Base-by-base conservation (phyloP, 2,888 invertebrate species). In the Alentia gelatinosa region DNA sequence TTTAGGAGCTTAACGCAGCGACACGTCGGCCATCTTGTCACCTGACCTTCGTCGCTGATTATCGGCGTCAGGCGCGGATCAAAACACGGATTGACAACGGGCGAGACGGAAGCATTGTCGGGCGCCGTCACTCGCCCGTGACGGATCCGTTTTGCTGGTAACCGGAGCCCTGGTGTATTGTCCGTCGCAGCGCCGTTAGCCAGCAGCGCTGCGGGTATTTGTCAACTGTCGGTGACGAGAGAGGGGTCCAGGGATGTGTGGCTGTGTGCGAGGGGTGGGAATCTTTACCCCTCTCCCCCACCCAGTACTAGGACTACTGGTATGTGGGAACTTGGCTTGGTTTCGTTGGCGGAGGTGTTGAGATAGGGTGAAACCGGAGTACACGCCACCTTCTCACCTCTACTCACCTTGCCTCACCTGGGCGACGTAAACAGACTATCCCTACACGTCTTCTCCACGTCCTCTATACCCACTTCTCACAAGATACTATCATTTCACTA, bases 81-180 rank as follows among this genome's bases (percentile, higher is more conserved):
- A 79, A 79, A 79, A 79, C 79, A 79, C 79, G 37, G 79, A 39
- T 79, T 79, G 79, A 79, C 79, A 79, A 79, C 79, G 39, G 79
- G 7, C 47, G 47, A 86, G 86, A 47, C 86, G 86, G 86, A 30
- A 26, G 42, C 35, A 47, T 86, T 86, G 86, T 86, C n/a, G 5
- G 26, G n/a, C 42, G 1, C 1, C 7, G 50, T 26, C 86, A 86
- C 30, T 86, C n/a, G 26, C 33, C 30, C 50, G 86, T 86, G 86
- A 30, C 86, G 86, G 86, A 86, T 86, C 86, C 86, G 86, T 86
- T 86, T 86, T 30, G 47, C 86, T 47, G 86, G 50, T 47, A 86
- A 47, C 42, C 30, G 47, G 30, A 47, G 47, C 42, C 30, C 5
- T 12, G 42, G 30, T 5, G 37, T 33, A 33, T 86, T 86, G 86